phyloP scores from a whole-genome alignment of 2,113 vertebrate species.

The Corythornis vintsioides region DNA sequence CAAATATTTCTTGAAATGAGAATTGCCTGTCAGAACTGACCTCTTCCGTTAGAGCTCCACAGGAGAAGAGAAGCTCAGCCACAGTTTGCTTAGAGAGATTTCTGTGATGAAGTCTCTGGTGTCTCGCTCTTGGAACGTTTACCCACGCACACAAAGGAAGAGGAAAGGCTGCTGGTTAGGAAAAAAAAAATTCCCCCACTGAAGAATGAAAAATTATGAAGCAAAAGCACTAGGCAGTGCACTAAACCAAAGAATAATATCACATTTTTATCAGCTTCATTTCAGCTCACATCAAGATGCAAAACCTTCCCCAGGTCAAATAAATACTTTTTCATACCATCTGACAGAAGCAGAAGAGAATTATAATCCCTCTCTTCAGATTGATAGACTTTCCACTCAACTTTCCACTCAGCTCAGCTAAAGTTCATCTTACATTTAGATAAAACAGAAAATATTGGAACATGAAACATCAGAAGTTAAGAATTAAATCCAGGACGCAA shows the following conservation, averaged over 20 bases:
- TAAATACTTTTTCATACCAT: background rate
- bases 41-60: background rate
- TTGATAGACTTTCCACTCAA: background rate
- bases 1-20: background rate
- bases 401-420: background rate
- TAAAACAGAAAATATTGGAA: background rate
- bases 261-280: background rate
- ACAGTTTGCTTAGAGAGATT: background rate
- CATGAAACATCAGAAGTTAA: background rate
- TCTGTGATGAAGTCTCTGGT: background rate
- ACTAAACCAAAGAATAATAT: background rate
- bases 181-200: background rate
- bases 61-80: background rate
- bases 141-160: background rate
- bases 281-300: background rate
- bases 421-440: background rate
- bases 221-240: background rate
- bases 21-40: background rate
- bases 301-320: background rate
- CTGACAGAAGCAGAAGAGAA: background rate
- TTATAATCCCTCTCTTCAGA: background rate
- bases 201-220: background rate
- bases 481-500: background rate
- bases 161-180: background rate
- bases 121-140: background rate